Conservation (phyloP, 2,113 vertebrate genomes). For the Seriola rivoliana region DNA sequence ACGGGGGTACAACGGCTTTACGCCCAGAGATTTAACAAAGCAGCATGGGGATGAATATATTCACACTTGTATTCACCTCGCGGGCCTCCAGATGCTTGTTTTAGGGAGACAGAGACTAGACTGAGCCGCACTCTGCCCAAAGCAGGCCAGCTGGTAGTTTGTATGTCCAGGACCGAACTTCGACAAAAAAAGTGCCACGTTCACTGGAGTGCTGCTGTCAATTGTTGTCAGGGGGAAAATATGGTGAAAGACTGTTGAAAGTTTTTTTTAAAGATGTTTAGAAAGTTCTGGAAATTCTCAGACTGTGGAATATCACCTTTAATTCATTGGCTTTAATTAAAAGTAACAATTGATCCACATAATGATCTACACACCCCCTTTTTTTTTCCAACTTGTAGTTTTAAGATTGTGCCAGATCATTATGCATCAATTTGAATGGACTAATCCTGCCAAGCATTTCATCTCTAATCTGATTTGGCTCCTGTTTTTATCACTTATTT, state of each 20-base stretch:
- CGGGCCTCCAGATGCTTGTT: constrained; percentile 78
- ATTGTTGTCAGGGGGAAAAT: constrained; percentile 7
- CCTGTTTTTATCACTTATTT: neutral
- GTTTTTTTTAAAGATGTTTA: neutral
- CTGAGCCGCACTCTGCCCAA: constrained; percentile 36
- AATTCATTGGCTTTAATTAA: neutral
- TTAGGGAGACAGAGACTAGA: constrained; percentile 62
- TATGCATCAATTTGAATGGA: neutral
- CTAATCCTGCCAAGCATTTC: neutral
- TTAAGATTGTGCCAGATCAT: neutral
- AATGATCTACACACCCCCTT: neutral
- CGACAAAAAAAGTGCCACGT: constrained; percentile 50
- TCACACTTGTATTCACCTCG: constrained; percentile 73
- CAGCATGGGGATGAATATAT: constrained; percentile 84
- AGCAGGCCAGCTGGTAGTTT: constrained; percentile 68
- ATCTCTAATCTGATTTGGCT: neutral
- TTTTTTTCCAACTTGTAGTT: neutral
- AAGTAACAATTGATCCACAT: neutral
- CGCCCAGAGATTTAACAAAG: constrained; percentile 79
- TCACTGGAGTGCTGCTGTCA: constrained; percentile 50
- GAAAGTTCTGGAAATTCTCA: neutral
- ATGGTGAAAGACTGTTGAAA: constrained; percentile 13
- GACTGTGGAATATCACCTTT: neutral
- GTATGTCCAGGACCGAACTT: constrained; percentile 37
- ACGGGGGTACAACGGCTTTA: constrained; percentile 73